Percentiles rank a stretch among this genome's conserved stretches.
phyloP scores from a whole-genome alignment of 2,888 invertebrate genomes.

The Scaptomyza cyrtandrae region DNA sequence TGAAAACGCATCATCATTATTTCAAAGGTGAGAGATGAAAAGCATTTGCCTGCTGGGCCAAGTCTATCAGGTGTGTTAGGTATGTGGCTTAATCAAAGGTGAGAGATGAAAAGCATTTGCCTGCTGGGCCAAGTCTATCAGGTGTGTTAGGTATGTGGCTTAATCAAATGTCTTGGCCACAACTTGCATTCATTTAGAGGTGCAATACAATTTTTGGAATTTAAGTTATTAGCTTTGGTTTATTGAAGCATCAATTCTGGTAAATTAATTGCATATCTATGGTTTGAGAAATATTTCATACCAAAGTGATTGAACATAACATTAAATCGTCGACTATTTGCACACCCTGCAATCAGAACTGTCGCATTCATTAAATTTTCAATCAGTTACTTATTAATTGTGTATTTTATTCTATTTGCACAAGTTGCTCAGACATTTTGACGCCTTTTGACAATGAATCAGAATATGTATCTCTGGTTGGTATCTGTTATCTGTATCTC shows the following conservation, averaged over 20 bases:
- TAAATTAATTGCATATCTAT: background rate
- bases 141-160: background rate
- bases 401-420: background rate
- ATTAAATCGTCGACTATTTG: background rate
- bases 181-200: background rate
- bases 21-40: background rate
- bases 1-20: background rate
- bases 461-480: constrained; percentile 42
- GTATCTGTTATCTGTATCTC: constrained; percentile 25
- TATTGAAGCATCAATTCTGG: constrained; percentile 11
- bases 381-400: background rate
- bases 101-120: background rate
- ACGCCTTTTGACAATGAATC: no score
- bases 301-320: background rate
- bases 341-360: background rate
- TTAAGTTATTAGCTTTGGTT: background rate
- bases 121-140: no score
- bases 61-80: background rate
- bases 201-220: background rate
- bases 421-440: background rate
- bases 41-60: no score
- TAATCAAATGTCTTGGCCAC: constrained; percentile 3
- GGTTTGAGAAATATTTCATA: background rate
- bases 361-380: background rate
- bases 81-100: background rate